A percentile compares a stretch with the other conserved stretches of the same genome.
Conservation (phyloP, 2,797 vertebrate species). For the Falco concolor region DNA sequence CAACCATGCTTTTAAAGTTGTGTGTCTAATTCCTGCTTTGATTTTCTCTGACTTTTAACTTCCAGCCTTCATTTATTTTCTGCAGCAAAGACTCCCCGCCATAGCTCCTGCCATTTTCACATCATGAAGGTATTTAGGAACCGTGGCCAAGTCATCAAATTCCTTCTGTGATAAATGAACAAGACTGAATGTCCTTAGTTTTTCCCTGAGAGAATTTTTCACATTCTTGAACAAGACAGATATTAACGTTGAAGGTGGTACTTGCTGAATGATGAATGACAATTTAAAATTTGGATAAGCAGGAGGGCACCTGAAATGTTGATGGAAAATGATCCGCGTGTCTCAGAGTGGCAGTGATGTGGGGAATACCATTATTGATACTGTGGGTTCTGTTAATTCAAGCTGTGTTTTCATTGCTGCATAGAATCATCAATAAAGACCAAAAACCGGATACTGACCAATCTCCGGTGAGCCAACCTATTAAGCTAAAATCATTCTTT, state of each 20-base stretch:
- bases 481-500: background rate
- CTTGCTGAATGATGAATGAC: background rate
- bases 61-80: background rate
- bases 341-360: fast-evolving
- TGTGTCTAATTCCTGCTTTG: background rate
- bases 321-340: background rate
- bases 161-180: background rate
- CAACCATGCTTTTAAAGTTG: background rate
- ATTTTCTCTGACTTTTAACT: background rate
- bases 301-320: background rate
- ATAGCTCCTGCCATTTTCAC: background rate
- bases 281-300: background rate
- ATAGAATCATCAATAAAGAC: background rate
- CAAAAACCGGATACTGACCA: background rate
- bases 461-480: background rate
- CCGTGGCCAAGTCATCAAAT: background rate
- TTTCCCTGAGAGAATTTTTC: background rate
- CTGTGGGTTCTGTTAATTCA: background rate
- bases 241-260: background rate
- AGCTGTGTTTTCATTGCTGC: background rate
- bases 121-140: background rate
- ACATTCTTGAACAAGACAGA: background rate
- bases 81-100: background rate
- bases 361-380: background rate
- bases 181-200: background rate